Evolutionary conservation across 2,888 invertebrate species (phyloP).

Genomic region (Ethmia dodecea): DNA sequence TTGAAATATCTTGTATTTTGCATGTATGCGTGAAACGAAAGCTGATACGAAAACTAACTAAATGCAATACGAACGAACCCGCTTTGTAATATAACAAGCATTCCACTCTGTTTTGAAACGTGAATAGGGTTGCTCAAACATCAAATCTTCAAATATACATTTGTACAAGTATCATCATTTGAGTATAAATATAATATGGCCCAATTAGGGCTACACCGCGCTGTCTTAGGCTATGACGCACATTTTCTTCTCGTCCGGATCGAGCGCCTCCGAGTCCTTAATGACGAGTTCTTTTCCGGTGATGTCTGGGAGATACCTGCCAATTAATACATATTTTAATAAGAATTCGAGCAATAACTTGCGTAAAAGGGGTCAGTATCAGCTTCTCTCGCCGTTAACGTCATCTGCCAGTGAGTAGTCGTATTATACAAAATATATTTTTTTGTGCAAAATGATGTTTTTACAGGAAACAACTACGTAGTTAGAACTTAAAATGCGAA

Average conservation of each 20-base stretch:
- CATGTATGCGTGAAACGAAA: too few relatives aligned
- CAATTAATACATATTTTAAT: too few relatives aligned
- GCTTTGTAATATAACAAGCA: background rate
- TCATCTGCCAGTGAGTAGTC: too few relatives aligned
- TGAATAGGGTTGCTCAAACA: background rate
- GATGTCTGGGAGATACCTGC: constrained; percentile 21
- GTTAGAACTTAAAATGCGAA: too few relatives aligned
- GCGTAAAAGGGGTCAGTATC: too few relatives aligned
- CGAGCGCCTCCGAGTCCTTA: constrained; percentile 54
- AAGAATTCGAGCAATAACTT: too few relatives aligned
- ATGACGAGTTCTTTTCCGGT: constrained; percentile 32
- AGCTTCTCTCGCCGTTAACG: too few relatives aligned
- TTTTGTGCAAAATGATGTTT: too few relatives aligned
- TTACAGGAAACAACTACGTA: too few relatives aligned
- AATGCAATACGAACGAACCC: background rate
- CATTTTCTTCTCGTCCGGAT: constrained; percentile 33
- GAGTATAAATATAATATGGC: background rate
- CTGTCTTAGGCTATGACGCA: constrained; percentile 18
- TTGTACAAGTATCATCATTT: background rate
- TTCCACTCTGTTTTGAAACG: too few relatives aligned
- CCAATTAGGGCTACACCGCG: background rate
- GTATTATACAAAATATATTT: too few relatives aligned
- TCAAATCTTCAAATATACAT: background rate
- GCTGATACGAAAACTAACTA: background rate
- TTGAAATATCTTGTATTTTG: too few relatives aligned